Evolutionary conservation across 2,113 vertebrate species (phyloP), one percentile per base, ranked within the genome.

Genomic region (Hyla sarda): DNA sequence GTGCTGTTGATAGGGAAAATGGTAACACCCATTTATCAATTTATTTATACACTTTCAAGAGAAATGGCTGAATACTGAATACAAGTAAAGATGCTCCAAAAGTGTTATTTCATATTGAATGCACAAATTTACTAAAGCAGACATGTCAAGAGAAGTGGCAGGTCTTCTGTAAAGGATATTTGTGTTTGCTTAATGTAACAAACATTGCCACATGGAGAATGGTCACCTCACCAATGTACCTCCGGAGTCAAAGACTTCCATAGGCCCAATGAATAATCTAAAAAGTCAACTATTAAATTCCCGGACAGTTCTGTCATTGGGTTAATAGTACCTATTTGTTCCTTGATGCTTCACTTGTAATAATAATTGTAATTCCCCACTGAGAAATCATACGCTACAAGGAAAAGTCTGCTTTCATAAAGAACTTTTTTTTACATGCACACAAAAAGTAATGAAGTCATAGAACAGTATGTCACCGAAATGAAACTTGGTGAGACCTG

Each of bases 391-490:
- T 3, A 80, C 28, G 25, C 37, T 50, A 82, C 45, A 32, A 69
- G 14, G 79, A 47, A n/a, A 82, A 50, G 60, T 30, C 23, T 14
- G 17, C 65, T 71, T 71, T 82, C n/a, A 37, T 25, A 67, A 82
- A 82, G 60, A 45, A 47, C 58, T 71, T 52, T 52, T 79, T 82
- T 65, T 30, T 50, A 34, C 78, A 54, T 80, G 81, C 65, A 32
- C 67, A 69, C 62, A 82, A 82, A 82, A 69, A 52, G 45, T 71
- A 82, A 82, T 82, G 81, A 71, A 71, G 45, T 14, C 65, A 71
- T 32, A 82, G 81, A 71, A 71, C 62, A 82, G 65, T 32, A 45
- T 71, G 60, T 71, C 81, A 32, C 65, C 32, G 28, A 82, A 82
- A 82, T 69, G 47, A 82, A 71, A 48, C 25, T 23, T 41, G n/a